These are phyloP conservation scores for Spisula subtruncata DNA, from an alignment of 2,888 invertebrate genomes.

Conservation along the genomic window DNA sequence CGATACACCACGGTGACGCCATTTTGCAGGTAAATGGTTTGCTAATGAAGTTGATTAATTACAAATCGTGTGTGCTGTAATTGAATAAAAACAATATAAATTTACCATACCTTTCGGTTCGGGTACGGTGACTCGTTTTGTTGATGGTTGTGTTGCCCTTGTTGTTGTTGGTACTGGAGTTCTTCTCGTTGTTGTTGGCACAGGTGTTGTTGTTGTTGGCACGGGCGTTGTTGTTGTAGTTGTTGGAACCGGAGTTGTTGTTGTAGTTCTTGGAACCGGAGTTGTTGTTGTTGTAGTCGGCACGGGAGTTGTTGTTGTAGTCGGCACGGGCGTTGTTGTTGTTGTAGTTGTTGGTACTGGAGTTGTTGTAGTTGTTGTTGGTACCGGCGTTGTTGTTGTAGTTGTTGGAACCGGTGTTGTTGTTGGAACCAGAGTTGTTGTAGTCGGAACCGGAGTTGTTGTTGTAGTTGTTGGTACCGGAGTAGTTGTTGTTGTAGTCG, in stretches of 20 bases:
- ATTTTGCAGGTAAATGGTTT: too few relatives aligned
- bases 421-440: too few relatives aligned
- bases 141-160: background rate
- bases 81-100: too few relatives aligned
- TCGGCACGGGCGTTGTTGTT: background rate
- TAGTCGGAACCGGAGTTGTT: background rate
- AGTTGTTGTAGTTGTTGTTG: background rate
- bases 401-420: constrained; percentile 14
- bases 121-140: background rate
- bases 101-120: background rate
- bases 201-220: constrained; percentile 11
- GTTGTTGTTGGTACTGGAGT: background rate
- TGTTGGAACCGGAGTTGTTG: background rate
- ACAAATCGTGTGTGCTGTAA: too few relatives aligned
- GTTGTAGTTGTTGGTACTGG: background rate
- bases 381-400: background rate
- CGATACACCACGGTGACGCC: too few relatives aligned
- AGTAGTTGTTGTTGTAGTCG: background rate
- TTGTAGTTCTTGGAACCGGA: background rate
- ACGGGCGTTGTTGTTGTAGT: background rate
- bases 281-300: constrained; percentile 22
- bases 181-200: constrained; percentile 3
- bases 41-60: too few relatives aligned
- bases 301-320: background rate
- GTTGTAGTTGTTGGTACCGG: background rate